Base-by-base conservation (phyloP, 2,113 vertebrate genomes). In the Hydropotes inermis region DNA sequence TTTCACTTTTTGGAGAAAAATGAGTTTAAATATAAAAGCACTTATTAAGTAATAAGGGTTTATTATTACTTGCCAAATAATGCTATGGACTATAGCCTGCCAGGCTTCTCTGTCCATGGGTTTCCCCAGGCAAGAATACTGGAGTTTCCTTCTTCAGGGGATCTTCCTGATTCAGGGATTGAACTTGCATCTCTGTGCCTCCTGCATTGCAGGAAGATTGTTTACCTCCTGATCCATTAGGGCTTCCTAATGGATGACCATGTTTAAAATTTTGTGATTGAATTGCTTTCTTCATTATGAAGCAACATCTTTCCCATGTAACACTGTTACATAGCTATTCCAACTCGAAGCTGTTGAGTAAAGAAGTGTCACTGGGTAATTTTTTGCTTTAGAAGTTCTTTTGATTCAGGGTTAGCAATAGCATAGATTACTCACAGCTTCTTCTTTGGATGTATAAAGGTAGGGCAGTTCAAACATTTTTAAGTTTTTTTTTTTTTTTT, bases 311-410 rank as follows among this genome's bases (percentile, higher is more conserved):
- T 97, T 88, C 11, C 61, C 58, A 28, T 55, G 11, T 79, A 4
- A 81, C 67, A 52, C 43, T 79, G n/a, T 79, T 94, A 61, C 16
- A 27, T 9, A 81, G 21, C 52, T 50, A 45, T 93, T 84, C 36
- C 39, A 45, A 13, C 23, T 16, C 21, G 17, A 95, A 45, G 6
- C 55, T 96, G 2, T 83, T 89, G 54, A 76, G 27, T 87, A 36
- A 96, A 58, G 43, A 83, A 14, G 0, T 93, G 21, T 50, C 23
- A 54, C 74, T 81, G n/a, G 12, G 27, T 83, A 82, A 21, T 23
- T 94, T 92, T 78, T 76, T 91, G 16, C 12, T 85, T 96, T 97
- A 91, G 58, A 88, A 76, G 47, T 92, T 54, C 43, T 85, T 96
- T 85, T 55, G n/a, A 30, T 23, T 86, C 36, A 67, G 19, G 5